These are phyloP conservation scores for Mongoloraphidia duomilia DNA, from an alignment of 2,888 invertebrate genomes.

Conservation along the genomic window DNA sequence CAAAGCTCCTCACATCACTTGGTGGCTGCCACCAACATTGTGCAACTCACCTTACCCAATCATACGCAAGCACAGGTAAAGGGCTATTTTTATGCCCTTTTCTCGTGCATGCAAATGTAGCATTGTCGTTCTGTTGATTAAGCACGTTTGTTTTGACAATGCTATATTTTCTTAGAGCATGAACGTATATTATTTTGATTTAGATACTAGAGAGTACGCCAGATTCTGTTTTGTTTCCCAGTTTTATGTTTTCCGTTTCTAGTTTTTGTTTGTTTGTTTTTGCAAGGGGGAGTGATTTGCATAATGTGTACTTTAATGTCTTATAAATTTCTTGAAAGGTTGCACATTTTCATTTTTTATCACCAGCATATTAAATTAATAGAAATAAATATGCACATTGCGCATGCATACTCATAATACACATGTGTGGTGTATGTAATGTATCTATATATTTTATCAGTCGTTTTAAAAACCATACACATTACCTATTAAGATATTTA, in stretches of 20 bases:
- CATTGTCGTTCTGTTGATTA: not conserved
- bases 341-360: constrained; percentile 11
- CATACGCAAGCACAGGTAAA: constrained; percentile 51
- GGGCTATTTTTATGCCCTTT: constrained; percentile 13
- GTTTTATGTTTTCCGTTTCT: not conserved
- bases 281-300: constrained; percentile 3
- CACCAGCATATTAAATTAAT: not conserved
- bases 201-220: not conserved
- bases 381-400: no score
- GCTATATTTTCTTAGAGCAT: not conserved
- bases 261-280: not conserved
- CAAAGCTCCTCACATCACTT: constrained; percentile 35
- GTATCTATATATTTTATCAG: no score
- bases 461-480: no score
- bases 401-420: no score
- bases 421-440: no score
- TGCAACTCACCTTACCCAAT: constrained; percentile 66
- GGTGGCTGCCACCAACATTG: constrained; percentile 57
- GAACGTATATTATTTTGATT: not conserved
- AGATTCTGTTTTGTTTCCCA: not conserved
- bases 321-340: constrained; percentile 10
- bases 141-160: no score
- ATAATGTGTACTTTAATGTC: constrained; percentile 5
- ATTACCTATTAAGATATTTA: no score
- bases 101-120: no score